Evolutionary conservation across 2,113 vertebrate species (phyloP), one percentile per base, ranked within the genome.

Genomic region (Zingel zingel): DNA sequence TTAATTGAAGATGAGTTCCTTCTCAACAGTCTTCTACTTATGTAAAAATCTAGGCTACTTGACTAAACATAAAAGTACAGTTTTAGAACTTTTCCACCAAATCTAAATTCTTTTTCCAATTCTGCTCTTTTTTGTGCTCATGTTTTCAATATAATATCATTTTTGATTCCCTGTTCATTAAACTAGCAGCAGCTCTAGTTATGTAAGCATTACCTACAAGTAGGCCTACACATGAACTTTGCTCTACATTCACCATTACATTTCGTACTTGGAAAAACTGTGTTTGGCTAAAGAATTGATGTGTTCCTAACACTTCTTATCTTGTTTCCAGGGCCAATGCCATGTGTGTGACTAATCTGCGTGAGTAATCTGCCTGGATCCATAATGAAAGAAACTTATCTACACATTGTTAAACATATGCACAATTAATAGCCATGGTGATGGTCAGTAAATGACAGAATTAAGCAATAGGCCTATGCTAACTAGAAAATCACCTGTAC

Each of bases 1-100:
- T 61, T 84, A 77, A 92, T 87, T 91, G 89, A 93, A 93, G 23
- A 69, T 25, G 25, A 53, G 62, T 83, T 82, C 61, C 43, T 79
- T 65, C 48, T 66, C 51, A 59, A 30, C 0, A 18, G 23, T 25
- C 14, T 53, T 58, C 14, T 48, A 19, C 8, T 53, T 21, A 19
- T 53, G 4, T 18, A 21, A 53, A 19, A 53, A 53, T 53, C 6
- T 36, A 36, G 36, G 36, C 36, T 59, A 27, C 25, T 59, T 57
- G 6, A 59, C 57, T 7, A 59, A 59, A 59, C 57, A 7, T 27
- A 30, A 30, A 57, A 58, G 56, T 58, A 27, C 13, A 57, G 23
- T 58, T 58, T 8, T 16, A 16, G 6, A 27, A 15, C 2, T 9
- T 9, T 36, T 36, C 1, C 33, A 36, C 33, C 33, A 36, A 36